Base-by-base conservation (phyloP, 1,140 invertebrate species). In the Campoletis sonorensis region DNA sequence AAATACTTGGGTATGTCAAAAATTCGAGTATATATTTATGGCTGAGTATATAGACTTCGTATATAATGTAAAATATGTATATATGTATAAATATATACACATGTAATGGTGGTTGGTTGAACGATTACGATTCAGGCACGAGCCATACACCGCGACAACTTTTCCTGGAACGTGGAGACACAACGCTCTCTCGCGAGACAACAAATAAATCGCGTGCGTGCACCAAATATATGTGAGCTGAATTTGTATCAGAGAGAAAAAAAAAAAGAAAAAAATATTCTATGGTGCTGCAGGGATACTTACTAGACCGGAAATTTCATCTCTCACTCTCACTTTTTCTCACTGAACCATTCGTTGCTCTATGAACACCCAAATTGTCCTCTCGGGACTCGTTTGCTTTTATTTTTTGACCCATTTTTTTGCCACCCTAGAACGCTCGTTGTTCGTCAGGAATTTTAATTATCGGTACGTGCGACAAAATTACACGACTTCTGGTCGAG, bases 111-210 rank as follows among this genome's bases (percentile, higher is more conserved):
- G 16, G 18, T 77, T 54, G 51, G 54, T 37, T 33, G 51, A 64
- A 64, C 54, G 73, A 77, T 75, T 75, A 61, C 73, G 73, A 77
- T 77, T 77, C 73, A 77, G 54, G 73, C 72, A 54, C 72, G 72
- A 75, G 72, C 49, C 72, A 21, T 45, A 40, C 40, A 54, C 11
- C 26, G 45, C 73, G 73, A 77, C 73, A 77, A 77, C 73, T 70
- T 77, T 77, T 77, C 73, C 73, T 37, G 51, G 73, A 77, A 61
- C 73, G 73, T 54, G 73, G 73, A 77, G 51, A 77, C 51, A 77
- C 73, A 37, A 77, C 18, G 49, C 5, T 27, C 61, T 26, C 61
- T 64, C 61, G 21, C 61, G 61, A 27, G 21, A 64, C 21, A 64
- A 64, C 61, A 30, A 70, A 70, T 70, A 70, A 70, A 70, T 61